A percentile compares a stretch with the other conserved stretches of the same genome.
Conservation (phyloP, 2,797 vertebrate species). For the Bryconaethiops microstoma region DNA sequence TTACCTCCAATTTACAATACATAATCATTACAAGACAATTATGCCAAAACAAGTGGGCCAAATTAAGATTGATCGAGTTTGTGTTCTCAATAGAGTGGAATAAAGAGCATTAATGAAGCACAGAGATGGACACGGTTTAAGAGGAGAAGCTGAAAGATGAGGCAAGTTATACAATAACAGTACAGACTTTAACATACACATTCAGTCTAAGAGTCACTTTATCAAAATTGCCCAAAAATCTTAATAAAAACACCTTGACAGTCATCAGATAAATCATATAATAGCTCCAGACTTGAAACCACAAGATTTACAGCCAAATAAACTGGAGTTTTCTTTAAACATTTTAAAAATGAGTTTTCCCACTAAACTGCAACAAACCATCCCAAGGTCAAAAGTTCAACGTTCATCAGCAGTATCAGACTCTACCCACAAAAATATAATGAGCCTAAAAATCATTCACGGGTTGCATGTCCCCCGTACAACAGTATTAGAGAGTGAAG, state of each 20-base stretch:
- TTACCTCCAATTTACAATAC: not conserved
- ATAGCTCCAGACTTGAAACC: slow-evolving; percentile 76
- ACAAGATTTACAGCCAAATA: slow-evolving; percentile 80
- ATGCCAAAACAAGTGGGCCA: not conserved
- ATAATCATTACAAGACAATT: not conserved
- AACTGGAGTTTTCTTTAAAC: slow-evolving; percentile 74
- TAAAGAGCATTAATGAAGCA: slow-evolving; percentile 18
- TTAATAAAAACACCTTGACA: slow-evolving; percentile 69
- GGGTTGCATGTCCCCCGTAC: slow-evolving; percentile 71
- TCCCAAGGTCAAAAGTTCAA: slow-evolving; percentile 78
- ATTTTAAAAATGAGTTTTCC: slow-evolving; percentile 65
- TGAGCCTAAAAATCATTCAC: slow-evolving; percentile 62
- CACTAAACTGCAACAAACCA: slow-evolving; percentile 75
- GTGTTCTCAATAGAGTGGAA: not conserved
- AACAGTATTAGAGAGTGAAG: slow-evolving; percentile 85
- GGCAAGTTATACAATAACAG: slow-evolving; percentile 30
- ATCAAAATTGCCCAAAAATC: slow-evolving; percentile 37
- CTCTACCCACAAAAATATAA: slow-evolving; percentile 74
- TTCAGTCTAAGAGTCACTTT: slow-evolving; percentile 23
- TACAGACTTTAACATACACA: slow-evolving; percentile 19
- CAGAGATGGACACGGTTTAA: slow-evolving; percentile 33
- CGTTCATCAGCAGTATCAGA: slow-evolving; percentile 76
- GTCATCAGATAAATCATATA: slow-evolving; percentile 75
- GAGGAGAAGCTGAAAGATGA: slow-evolving; percentile 39
- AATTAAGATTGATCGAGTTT: not conserved